Percentiles rank a stretch among this genome's conserved stretches.
These are phyloP conservation scores for Mactra quadrangularis DNA, from an alignment of 1,140 invertebrate genomes.

Conservation along the genomic window DNA sequence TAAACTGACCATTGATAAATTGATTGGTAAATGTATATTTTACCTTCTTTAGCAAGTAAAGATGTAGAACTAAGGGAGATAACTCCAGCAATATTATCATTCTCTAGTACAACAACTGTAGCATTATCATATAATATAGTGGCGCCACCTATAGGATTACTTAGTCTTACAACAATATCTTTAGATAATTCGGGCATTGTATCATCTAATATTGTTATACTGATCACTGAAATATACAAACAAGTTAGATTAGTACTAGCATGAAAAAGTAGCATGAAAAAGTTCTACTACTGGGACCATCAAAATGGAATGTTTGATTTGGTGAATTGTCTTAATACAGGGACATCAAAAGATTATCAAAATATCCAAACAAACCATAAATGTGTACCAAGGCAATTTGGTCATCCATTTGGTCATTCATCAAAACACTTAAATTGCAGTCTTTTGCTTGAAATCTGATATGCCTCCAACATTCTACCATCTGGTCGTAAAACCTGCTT, in stretches of 20 bases:
- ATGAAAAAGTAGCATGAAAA: background rate
- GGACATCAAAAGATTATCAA: too few relatives aligned
- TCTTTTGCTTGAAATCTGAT: too few relatives aligned
- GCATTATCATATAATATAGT: constrained; percentile 68
- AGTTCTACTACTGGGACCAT: background rate
- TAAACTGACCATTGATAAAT: too few relatives aligned
- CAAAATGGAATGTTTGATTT: too few relatives aligned
- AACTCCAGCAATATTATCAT: constrained; percentile 81
- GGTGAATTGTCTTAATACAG: background rate
- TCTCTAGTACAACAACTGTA: constrained; percentile 77
- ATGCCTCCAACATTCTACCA: too few relatives aligned
- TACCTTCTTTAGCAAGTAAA: constrained; percentile 79
- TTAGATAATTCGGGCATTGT: constrained; percentile 77
- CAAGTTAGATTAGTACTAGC: too few relatives aligned
- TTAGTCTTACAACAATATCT: constrained; percentile 72
- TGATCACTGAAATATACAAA: constrained; percentile 78
- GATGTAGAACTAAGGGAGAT: constrained; percentile 76
- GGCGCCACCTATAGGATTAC: constrained; percentile 76
- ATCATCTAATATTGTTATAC: constrained; percentile 80
- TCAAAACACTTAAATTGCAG: too few relatives aligned
- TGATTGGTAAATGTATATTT: too few relatives aligned
- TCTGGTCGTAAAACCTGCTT: too few relatives aligned
- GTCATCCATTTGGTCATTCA: too few relatives aligned
- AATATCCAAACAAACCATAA: too few relatives aligned
- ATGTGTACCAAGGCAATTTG: too few relatives aligned